These are phyloP conservation scores for Octomys mimax DNA, from an alignment of 2,797 vertebrate genomes.

Conservation along the genomic window DNA sequence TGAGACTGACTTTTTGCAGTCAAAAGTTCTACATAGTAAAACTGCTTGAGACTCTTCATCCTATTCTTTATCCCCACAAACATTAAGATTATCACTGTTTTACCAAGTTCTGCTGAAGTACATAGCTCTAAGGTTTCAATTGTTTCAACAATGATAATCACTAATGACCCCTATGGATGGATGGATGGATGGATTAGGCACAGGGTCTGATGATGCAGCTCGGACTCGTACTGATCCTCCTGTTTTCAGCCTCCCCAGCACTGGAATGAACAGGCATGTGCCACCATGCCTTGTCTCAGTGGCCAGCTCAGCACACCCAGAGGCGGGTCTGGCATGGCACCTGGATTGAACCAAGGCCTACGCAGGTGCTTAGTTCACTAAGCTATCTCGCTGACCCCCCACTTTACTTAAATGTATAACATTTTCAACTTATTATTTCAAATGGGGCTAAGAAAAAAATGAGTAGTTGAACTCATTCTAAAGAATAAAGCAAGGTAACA, in stretches of 20 bases:
- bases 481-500: slow-evolving; percentile 30
- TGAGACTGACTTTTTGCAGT: slow-evolving; percentile 22
- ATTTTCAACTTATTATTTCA: slow-evolving; percentile 27
- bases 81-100: slow-evolving; percentile 5
- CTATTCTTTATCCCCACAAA: slow-evolving; percentile 16
- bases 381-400: no score
- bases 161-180: slow-evolving; percentile 43
- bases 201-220: no score
- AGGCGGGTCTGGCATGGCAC: no score
- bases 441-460: not conserved
- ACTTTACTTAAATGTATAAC: slow-evolving; percentile 52
- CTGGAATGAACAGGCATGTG: no score
- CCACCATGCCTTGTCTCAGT: no score
- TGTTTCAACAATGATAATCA: slow-evolving; percentile 5
- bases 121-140: not conserved
- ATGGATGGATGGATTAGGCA: no score
- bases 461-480: slow-evolving; percentile 47
- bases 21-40: slow-evolving; percentile 57
- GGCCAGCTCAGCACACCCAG: no score
- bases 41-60: not conserved
- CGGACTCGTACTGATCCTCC: no score
- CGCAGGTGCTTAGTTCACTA: no score
- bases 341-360: no score
- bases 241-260: no score
- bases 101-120: slow-evolving; percentile 61